Evolutionary conservation across 2,113 vertebrate genomes (phyloP), one percentile per base, ranked within the genome.

Genomic region (Tauraco erythrolophus): DNA sequence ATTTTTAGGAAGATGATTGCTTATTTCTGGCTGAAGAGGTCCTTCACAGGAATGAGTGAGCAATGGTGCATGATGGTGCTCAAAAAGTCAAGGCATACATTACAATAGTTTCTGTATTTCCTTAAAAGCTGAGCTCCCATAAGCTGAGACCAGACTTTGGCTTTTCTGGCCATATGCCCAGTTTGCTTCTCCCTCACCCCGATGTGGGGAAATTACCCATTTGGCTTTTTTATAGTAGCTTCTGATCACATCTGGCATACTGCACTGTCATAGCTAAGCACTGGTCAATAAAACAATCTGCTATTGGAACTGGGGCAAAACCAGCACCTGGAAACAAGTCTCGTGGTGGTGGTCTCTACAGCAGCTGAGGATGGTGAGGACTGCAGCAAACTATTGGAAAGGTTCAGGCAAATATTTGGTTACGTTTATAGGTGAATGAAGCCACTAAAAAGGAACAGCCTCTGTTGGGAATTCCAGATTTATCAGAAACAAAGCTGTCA

Each of bases 1-100:
- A 37, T 51, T 68, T 33, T 37, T 46, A 8, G 25, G 19, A 45
- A 50, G 43, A 28, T 53, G 43, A 3, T 41, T 66, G 37, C 22
- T 70, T 41, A 56, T 33, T 90, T 84, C 35, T 86, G 1, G 48
- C n/a, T 60, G 66, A 68, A 86, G 46, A 50, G 43, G 28, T 79
- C 18, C 58, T 79, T 81, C 66, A 41, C 48, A 54, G 39, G 43
- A 43, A 43, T 43, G 41, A 35, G 53, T 4, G 60, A 85, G 37
- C 0, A 0, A 11, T n/a, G 45, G 7, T 79, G 69, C 35, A 0
- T 37, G 50, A 31, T 33, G 31, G 37, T 27, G 23, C 33, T 88
- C 39, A 35, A 50, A 51, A 75, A 86, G 57, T 41, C 56, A 71
- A 35, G 37, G 46, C 27, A 65, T 39, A 16, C 13, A 4, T 71